Evolutionary conservation across 92 coral and sea anemone genomes (phyloP).

Genomic region (Porites lobata): DNA sequence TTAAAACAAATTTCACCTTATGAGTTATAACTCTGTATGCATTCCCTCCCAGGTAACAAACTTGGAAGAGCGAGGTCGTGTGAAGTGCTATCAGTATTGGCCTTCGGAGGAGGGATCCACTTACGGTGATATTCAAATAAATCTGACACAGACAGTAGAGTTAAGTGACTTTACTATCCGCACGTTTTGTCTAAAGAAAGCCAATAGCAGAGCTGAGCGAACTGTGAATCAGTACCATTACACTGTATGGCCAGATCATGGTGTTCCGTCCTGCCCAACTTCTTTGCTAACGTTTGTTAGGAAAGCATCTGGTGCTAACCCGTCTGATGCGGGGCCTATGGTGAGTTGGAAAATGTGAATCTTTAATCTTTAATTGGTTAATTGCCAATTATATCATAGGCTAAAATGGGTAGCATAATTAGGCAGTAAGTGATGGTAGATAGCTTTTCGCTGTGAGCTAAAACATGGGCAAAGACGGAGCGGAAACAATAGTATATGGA

Average conservation of each 20-base stretch:
- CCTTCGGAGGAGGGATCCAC: constrained; percentile 75
- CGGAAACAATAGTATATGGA: too few species aligned
- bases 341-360: constrained; percentile 54
- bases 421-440: too few species aligned
- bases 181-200: constrained; percentile 71
- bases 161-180: constrained; percentile 92
- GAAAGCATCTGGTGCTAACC: constrained; percentile 89
- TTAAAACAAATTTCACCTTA: background rate
- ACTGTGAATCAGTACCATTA: constrained; percentile 89
- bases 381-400: too few species aligned
- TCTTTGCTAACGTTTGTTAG: constrained; percentile 95
- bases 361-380: too few species aligned
- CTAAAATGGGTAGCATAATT: too few species aligned
- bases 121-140: constrained; percentile 77
- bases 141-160: constrained; percentile 77
- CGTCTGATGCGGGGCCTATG: constrained; percentile 96
- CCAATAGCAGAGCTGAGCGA: constrained; percentile 75
- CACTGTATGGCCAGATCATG: constrained; percentile 99
- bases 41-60: constrained; percentile 82
- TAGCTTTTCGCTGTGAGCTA: too few species aligned
- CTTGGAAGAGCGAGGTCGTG: constrained; percentile 91
- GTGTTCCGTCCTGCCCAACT: constrained; percentile 90
- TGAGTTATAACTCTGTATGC: background rate
- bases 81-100: constrained; percentile 97
- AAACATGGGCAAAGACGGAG: too few species aligned